These are phyloP conservation scores for Lordiphosa andalusiaca DNA, from an alignment of 2,888 invertebrate genomes.

Conservation along the genomic window DNA sequence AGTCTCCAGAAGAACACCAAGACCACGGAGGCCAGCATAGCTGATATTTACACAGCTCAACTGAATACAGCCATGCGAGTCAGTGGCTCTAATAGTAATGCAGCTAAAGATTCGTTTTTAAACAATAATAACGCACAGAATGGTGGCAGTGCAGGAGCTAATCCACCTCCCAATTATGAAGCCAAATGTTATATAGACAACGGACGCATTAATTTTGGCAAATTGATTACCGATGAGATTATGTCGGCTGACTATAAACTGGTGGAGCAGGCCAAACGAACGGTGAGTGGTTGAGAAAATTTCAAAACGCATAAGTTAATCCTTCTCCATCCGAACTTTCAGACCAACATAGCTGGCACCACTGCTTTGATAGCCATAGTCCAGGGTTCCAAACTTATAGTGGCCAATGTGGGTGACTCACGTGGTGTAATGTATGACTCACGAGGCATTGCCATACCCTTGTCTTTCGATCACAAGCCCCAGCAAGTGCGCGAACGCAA, in stretches of 20 bases:
- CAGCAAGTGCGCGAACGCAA: constrained; percentile 95
- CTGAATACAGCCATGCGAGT: constrained; percentile 78
- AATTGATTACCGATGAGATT: constrained; percentile 92
- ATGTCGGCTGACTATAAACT: constrained; percentile 90
- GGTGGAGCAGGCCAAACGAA: constrained; percentile 90
- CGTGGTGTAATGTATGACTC: constrained; percentile 97
- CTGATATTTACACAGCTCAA: constrained; percentile 78
- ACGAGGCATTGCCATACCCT: constrained; percentile 92
- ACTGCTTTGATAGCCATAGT: constrained; percentile 95
- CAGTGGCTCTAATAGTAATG: constrained; percentile 48
- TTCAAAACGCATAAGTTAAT: not conserved
- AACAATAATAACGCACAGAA: constrained; percentile 65
- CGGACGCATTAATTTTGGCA: constrained; percentile 89
- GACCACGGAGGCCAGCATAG: constrained; percentile 60
- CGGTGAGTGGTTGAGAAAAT: constrained; percentile 69
- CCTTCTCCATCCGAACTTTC: constrained; percentile 13
- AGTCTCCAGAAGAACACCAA: constrained; percentile 75
- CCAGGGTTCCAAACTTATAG: constrained; percentile 89
- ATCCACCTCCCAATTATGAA: constrained; percentile 69
- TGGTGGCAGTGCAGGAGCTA: constrained; percentile 23
- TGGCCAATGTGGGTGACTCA: constrained; percentile 98
- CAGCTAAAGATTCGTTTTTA: constrained; percentile 74
- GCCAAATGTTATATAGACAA: constrained; percentile 86
- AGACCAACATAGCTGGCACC: constrained; percentile 90
- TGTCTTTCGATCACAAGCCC: constrained; percentile 98